Percentiles rank a stretch among this genome's conserved stretches.
Evolutionary conservation across 2,113 vertebrate genomes (phyloP).

Genomic region (Vidua chalybeata): DNA sequence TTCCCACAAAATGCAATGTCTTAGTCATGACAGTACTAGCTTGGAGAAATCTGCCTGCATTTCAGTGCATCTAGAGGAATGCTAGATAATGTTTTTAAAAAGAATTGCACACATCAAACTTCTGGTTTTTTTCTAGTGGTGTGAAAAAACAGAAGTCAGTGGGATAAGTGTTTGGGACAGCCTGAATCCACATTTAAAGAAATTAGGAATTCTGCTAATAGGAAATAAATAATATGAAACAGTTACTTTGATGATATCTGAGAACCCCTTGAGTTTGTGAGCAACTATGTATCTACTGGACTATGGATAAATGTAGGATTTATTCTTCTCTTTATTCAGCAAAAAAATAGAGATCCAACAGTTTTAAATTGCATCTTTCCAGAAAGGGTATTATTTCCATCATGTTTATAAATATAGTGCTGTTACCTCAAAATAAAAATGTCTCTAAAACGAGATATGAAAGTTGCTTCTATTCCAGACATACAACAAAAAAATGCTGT

Average conservation of each 20-base stretch:
- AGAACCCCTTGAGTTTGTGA: not conserved
- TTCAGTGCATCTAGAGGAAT: not conserved
- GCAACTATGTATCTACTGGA: not conserved
- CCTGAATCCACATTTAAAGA: not conserved
- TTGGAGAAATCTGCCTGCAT: not conserved
- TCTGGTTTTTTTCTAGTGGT: not conserved
- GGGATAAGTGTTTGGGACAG: not conserved
- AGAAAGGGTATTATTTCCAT: not conserved
- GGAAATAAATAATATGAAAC: not conserved
- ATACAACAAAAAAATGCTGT: conserved; percentile 7
- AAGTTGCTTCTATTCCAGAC: not conserved
- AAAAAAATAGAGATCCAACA: conserved; percentile 7
- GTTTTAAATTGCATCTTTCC: not conserved
- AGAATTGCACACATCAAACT: not conserved
- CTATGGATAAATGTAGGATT: not conserved
- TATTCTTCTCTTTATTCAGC: conserved; percentile 41
- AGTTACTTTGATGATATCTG: not conserved
- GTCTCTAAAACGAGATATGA: conserved; percentile 46
- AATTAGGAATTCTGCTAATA: not conserved
- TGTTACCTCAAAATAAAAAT: conserved; percentile 42
- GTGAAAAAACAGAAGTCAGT: not conserved
- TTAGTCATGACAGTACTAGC: not conserved
- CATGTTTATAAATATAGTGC: conserved; percentile 14
- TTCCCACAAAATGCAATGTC: not conserved
- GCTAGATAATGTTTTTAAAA: not conserved